Percentiles rank a stretch among this genome's conserved stretches.
Evolutionary conservation across 2,888 invertebrate species (phyloP).

Genomic region (Plusia festucae): DNA sequence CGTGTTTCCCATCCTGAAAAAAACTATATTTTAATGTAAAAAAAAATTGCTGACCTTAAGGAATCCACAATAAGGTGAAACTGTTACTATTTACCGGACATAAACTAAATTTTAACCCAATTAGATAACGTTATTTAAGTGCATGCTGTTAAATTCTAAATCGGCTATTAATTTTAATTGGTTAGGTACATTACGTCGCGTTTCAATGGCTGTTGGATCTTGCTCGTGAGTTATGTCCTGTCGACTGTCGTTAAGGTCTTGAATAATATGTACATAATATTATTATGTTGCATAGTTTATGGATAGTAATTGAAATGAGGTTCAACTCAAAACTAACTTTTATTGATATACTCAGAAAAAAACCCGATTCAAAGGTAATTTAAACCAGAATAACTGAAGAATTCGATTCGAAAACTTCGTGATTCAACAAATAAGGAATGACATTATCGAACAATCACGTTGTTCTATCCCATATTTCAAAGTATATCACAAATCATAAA

Average conservation of each 20-base stretch:
- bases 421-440: not conserved
- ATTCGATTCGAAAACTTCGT: not conserved
- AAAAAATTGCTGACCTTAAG: too few relatives aligned
- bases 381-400: not conserved
- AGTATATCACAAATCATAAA: not conserved
- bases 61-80: not conserved
- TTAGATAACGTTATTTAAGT: slow-evolving; percentile 1
- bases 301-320: not conserved
- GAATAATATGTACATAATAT: not conserved
- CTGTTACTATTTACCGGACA: slow-evolving; percentile 4
- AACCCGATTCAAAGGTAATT: not conserved
- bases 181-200: slow-evolving; percentile 1
- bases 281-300: not conserved
- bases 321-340: not conserved
- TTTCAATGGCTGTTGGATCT: slow-evolving; percentile 1
- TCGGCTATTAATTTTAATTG: slow-evolving; percentile 4
- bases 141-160: slow-evolving; percentile 4
- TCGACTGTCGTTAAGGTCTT: not conserved
- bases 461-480: not conserved
- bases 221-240: slow-evolving; percentile 1
- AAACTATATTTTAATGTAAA: too few relatives aligned
- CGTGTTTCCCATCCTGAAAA: too few relatives aligned
- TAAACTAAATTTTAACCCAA: slow-evolving; percentile 5
- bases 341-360: not conserved
- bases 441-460: not conserved